Percentiles rank a stretch among this genome's conserved stretches.
phyloP scores from a whole-genome alignment of 1,140 invertebrate genomes.

The Neodiprion fabricii region DNA sequence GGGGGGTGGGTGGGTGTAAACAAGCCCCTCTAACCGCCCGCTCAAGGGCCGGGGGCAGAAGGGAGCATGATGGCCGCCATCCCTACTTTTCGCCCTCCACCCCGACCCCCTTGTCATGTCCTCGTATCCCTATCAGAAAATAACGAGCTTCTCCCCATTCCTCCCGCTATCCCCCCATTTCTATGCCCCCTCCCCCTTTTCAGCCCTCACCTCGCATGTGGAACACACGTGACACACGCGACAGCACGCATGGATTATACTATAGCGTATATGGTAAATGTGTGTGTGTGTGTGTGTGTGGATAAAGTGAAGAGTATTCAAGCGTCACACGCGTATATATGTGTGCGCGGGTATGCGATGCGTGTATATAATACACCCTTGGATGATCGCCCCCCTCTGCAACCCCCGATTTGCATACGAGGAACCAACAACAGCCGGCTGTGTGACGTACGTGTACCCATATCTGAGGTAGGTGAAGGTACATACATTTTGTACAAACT shows the following conservation, averaged over 20 bases:
- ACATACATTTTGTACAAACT: no score
- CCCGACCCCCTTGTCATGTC: constrained; percentile 23
- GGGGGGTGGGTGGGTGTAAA: no score
- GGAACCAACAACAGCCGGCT: neutral
- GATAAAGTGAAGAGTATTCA: no score
- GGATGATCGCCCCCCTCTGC: neutral
- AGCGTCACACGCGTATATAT: no score
- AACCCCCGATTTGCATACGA: constrained; percentile 14
- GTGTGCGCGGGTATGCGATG: no score
- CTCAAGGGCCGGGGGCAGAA: constrained; percentile 26
- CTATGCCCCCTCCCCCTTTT: no score
- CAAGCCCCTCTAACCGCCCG: neutral
- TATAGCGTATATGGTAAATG: neutral
- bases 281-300: no score
- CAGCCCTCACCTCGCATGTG: neutral
- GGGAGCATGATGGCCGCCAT: constrained; percentile 52
- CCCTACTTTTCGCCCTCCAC: neutral
- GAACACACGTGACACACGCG: no score
- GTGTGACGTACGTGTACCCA: neutral
- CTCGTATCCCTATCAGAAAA: constrained; percentile 43
- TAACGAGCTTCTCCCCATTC: constrained; percentile 45
- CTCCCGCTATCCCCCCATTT: neutral
- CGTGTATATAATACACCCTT: neutral
- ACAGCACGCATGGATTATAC: neutral
- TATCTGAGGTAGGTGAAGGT: no score